phyloP scores from a whole-genome alignment of 2,888 invertebrate genomes.

The Micropterix aruncella region DNA sequence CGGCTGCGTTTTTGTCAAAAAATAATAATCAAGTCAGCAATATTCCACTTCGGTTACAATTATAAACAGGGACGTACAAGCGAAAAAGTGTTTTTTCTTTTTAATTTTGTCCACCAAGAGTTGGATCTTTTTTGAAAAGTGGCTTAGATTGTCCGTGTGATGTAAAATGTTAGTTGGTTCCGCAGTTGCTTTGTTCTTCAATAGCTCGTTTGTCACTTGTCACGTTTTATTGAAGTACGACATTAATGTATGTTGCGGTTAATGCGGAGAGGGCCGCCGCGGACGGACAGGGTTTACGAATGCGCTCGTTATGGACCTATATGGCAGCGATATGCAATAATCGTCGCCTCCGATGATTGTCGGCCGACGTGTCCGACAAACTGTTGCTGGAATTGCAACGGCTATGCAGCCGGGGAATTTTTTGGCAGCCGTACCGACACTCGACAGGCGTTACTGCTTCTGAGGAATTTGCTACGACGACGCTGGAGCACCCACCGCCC shows the following conservation, averaged over 20 bases:
- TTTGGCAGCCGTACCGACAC: background rate
- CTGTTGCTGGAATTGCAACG: background rate
- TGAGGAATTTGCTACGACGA: background rate
- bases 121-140: no score
- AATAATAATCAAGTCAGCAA: no score
- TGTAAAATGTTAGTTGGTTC: no score
- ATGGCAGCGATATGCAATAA: background rate
- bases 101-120: no score
- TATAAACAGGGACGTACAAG: no score
- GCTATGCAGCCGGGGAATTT: background rate
- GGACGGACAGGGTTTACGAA: background rate
- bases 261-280: background rate
- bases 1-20: no score
- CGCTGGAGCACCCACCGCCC: no score
- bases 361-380: background rate
- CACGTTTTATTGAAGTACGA: background rate
- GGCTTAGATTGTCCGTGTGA: no score
- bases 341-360: background rate
- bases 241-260: background rate
- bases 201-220: background rate
- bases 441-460: background rate
- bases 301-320: background rate
- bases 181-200: no score
- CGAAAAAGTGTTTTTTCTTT: no score
- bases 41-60: no score